Evolutionary conservation across 2,113 vertebrate species (phyloP).

Genomic region (Corythoichthys haematopterus): DNA sequence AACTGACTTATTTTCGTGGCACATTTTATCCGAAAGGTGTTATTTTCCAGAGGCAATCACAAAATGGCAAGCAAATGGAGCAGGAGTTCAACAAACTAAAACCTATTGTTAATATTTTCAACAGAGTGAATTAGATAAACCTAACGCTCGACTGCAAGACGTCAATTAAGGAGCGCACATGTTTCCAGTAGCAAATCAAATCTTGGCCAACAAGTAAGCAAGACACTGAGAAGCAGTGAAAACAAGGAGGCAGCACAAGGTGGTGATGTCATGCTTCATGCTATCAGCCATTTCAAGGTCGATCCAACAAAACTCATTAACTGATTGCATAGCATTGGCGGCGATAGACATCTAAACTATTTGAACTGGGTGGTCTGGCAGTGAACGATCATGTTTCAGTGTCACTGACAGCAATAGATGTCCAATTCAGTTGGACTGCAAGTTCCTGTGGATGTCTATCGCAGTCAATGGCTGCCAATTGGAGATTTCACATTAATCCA

Average conservation of each 20-base stretch:
- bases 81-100: slow-evolving; percentile 12
- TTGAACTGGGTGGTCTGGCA: no score
- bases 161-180: slow-evolving; percentile 37
- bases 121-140: slow-evolving; percentile 2
- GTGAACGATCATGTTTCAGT: no score
- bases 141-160: slow-evolving; percentile 45
- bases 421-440: no score
- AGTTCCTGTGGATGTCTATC: no score
- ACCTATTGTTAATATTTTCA: background rate
- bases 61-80: background rate
- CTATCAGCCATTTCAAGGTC: slow-evolving; percentile 11
- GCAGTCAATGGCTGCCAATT: background rate
- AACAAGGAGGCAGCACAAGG: slow-evolving; percentile 6
- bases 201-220: slow-evolving; percentile 21
- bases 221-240: slow-evolving; percentile 21
- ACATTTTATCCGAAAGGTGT: slow-evolving; percentile 12
- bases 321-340: no score
- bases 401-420: no score
- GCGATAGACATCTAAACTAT: no score
- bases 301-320: slow-evolving; percentile 17
- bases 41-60: slow-evolving; percentile 16
- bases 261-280: slow-evolving; percentile 58
- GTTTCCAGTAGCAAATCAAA: slow-evolving; percentile 35
- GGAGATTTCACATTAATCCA: slow-evolving; percentile 20
- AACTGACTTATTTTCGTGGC: background rate